Conservation (phyloP, 2,888 invertebrate species). For the Mantis religiosa region DNA sequence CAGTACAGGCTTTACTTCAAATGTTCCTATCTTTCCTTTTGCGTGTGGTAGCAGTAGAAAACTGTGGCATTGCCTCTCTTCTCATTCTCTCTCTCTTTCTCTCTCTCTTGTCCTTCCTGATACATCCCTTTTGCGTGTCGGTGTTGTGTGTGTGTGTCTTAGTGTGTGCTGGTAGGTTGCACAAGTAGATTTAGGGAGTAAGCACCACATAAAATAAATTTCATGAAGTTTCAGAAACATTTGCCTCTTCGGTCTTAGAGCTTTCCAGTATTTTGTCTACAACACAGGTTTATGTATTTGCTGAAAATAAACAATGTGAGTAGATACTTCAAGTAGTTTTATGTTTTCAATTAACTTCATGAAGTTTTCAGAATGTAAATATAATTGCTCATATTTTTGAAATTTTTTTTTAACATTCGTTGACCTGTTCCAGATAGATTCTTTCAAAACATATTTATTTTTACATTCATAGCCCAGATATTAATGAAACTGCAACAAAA, state of each 20-base stretch:
- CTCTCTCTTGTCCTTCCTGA: conserved; percentile 24
- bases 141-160: conserved; percentile 4
- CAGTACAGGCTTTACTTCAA: conserved; percentile 6
- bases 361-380: background rate
- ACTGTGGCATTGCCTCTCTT: conserved; percentile 14
- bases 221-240: background rate
- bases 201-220: background rate
- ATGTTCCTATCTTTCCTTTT: conserved; percentile 21
- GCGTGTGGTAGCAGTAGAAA: conserved; percentile 9
- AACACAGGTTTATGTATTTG: background rate
- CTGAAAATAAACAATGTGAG: background rate
- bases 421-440: background rate
- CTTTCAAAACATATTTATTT: background rate
- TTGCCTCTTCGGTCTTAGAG: background rate
- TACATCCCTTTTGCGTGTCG: conserved; percentile 5
- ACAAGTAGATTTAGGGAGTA: conserved; percentile 14
- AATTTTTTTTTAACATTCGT: background rate
- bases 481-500: too few species aligned
- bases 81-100: conserved; percentile 32
- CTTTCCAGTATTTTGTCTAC: background rate
- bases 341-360: background rate
- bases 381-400: background rate
- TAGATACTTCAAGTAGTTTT: too few species aligned
- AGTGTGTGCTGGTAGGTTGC: conserved; percentile 29
- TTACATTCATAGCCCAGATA: too few species aligned